These are phyloP conservation scores for Otus scops DNA, from an alignment of 2,797 vertebrate species.

Conservation along the genomic window DNA sequence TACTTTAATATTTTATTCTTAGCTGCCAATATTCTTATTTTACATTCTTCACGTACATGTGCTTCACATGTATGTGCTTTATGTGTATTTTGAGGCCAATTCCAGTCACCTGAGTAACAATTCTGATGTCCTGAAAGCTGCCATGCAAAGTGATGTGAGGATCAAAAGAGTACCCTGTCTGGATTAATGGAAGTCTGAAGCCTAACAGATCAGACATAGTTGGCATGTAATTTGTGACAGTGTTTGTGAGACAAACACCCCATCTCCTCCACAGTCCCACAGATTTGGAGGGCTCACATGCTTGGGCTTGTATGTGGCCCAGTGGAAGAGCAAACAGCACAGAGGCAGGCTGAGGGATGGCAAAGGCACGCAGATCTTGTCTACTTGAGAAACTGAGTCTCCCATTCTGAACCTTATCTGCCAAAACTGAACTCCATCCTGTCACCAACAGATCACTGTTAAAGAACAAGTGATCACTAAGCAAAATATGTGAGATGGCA, in stretches of 20 bases:
- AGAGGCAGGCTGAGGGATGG: not conserved
- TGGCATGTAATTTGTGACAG: not conserved
- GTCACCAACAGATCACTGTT: not conserved
- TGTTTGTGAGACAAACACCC: not conserved
- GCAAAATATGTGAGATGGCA: not conserved
- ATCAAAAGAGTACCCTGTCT: not conserved
- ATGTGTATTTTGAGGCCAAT: not conserved
- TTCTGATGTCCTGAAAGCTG: not conserved
- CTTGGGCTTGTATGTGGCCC: not conserved
- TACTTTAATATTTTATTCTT: not conserved
- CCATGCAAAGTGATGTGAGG: not conserved
- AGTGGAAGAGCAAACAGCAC: not conserved
- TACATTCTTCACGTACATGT: not conserved
- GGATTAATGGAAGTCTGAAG: not conserved
- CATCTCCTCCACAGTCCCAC: not conserved
- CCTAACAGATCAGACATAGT: not conserved
- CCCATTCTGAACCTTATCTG: not conserved
- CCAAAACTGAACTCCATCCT: not conserved
- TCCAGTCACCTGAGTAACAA: not conserved
- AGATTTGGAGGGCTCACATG: not conserved
- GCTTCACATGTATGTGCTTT: not conserved
- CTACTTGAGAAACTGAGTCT: not conserved
- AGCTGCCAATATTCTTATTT: not conserved
- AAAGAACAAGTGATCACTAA: not conserved
- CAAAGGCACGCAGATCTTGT: not conserved